Conservation (phyloP, 2,797 vertebrate species). For the Malacoctenus gilli region DNA sequence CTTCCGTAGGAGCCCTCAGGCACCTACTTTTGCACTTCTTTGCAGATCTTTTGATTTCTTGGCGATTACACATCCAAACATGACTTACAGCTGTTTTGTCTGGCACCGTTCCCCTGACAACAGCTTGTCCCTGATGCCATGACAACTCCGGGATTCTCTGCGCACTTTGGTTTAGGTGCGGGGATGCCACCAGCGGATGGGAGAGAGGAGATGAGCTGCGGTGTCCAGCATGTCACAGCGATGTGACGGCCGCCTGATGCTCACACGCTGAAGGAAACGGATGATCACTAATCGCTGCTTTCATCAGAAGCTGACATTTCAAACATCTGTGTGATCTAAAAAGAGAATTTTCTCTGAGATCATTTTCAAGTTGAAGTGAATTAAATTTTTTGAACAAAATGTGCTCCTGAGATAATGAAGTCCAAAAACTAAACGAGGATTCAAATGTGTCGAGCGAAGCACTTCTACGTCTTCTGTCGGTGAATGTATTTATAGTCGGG, state of each 20-base stretch:
- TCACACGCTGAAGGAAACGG: no score
- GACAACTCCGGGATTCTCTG: slow-evolving; percentile 11
- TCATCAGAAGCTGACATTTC: no score
- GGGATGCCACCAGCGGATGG: slow-evolving; percentile 3
- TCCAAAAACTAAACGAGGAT: no score
- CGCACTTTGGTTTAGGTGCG: slow-evolving; percentile 14
- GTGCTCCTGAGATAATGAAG: no score
- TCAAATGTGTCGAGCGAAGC: neutral
- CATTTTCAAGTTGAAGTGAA: no score
- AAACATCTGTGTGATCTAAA: no score
- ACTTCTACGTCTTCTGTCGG: neutral
- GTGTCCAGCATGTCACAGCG: neutral
- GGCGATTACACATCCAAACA: slow-evolving; percentile 6
- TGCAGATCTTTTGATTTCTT: neutral
- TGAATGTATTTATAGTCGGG: no score
- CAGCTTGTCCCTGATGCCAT: slow-evolving; percentile 25
- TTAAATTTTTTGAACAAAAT: no score
- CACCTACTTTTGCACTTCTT: no score
- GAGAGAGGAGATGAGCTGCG: neutral
- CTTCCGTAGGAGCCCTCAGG: neutral
- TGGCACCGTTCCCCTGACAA: slow-evolving; percentile 30
- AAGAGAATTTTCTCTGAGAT: no score
- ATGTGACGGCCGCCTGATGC: no score
- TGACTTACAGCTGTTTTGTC: slow-evolving; percentile 24
- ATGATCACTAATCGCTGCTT: no score